Percentiles rank a stretch among this genome's conserved stretches.
These are phyloP conservation scores for Gryon sp. DNA, from an alignment of 1,140 invertebrate species.

Conservation along the genomic window DNA sequence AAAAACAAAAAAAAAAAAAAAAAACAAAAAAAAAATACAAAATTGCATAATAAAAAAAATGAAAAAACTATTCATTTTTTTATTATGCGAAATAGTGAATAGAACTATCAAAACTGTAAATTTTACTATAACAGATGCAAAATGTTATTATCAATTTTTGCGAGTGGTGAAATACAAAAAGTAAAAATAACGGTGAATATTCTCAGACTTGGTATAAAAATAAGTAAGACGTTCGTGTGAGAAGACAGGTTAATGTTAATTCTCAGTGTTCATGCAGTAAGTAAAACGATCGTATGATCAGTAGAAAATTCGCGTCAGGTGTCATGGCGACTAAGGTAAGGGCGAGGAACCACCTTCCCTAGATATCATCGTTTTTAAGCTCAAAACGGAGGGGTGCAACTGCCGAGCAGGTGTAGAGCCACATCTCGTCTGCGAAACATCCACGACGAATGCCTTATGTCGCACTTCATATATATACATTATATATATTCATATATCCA, in stretches of 20 bases:
- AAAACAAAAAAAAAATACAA: conserved; percentile 23
- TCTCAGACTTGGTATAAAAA: too few relatives aligned
- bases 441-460: conserved; percentile 30
- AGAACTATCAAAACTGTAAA: too few relatives aligned
- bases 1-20: conserved; percentile 1
- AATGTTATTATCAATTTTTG: too few relatives aligned
- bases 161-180: too few relatives aligned
- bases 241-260: conserved; percentile 75
- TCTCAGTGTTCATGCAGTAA: conserved; percentile 68
- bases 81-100: too few relatives aligned
- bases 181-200: neutral
- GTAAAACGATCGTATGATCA: too few relatives aligned
- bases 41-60: too few relatives aligned
- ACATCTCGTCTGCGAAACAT: conserved; percentile 34
- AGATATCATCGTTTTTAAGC: conserved; percentile 74
- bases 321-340: conserved; percentile 65
- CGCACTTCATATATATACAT: conserved; percentile 1
- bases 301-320: conserved; percentile 70
- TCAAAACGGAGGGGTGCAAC: conserved; percentile 72
- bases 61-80: too few relatives aligned
- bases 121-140: too few relatives aligned
- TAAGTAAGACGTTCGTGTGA: conserved; percentile 66
- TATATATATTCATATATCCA: too few relatives aligned
- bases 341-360: conserved; percentile 69
- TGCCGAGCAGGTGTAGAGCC: conserved; percentile 71